Percentiles rank a stretch among this genome's conserved stretches.
Evolutionary conservation across 2,888 invertebrate genomes (phyloP).

Genomic region (Palloptera scutellata): DNA sequence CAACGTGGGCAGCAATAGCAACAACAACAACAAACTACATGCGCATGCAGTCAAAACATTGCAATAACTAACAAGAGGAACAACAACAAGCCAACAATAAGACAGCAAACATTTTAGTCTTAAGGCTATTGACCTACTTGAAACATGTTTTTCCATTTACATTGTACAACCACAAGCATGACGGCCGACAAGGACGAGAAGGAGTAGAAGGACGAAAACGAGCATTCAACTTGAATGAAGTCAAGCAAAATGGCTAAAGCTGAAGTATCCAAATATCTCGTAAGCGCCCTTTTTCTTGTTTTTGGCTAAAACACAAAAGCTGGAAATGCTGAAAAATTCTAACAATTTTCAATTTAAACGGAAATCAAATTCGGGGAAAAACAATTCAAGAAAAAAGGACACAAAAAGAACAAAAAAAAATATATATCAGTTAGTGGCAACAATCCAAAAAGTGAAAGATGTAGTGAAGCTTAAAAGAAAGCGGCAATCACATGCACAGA

Average conservation of each 20-base stretch:
- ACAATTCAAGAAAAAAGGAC: no score
- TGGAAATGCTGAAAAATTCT: no score
- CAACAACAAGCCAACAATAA: neutral
- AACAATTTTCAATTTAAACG: no score
- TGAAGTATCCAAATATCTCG: no score
- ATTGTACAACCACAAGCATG: neutral
- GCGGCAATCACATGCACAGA: neutral
- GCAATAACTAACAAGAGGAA: neutral
- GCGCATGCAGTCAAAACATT: conserved; percentile 9
- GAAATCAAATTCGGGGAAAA: no score
- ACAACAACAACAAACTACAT: neutral
- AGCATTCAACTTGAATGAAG: neutral
- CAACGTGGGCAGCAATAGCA: no score
- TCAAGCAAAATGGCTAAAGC: no score
- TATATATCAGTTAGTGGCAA: no score
- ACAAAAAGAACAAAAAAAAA: neutral
- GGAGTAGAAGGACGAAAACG: neutral
- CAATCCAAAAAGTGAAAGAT: no score
- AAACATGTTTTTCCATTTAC: neutral
- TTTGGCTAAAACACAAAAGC: no score
- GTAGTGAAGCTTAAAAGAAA: no score
- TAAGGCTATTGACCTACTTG: conserved; percentile 32
- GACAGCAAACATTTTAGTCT: conserved; percentile 4
- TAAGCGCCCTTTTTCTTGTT: no score
- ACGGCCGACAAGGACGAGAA: neutral